phyloP scores from a whole-genome alignment of 2,113 vertebrate species.

The Osmerus mordax region DNA sequence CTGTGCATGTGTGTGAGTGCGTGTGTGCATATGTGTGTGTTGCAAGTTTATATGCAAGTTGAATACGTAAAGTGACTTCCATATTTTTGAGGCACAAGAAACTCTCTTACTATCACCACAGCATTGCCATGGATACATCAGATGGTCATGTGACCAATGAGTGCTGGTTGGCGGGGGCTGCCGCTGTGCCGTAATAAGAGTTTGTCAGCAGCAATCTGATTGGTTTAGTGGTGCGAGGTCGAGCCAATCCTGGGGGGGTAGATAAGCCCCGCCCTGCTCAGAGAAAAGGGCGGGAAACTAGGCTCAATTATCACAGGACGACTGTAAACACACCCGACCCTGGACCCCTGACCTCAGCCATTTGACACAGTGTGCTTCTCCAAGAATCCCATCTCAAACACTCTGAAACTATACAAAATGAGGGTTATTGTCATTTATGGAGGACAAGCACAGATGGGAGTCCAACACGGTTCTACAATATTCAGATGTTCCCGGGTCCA shows the following conservation, averaged over 20 bases:
- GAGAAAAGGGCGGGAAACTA: conserved; percentile 3
- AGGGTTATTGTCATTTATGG: conserved; percentile 47
- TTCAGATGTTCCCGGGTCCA: conserved; percentile 60
- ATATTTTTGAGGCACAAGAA: conserved; percentile 65
- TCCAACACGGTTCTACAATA: conserved; percentile 57
- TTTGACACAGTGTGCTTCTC: conserved; percentile 71
- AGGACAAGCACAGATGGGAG: conserved; percentile 56
- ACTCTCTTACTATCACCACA: conserved; percentile 61
- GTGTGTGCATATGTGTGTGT: conserved; percentile 41
- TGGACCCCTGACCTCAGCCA: conserved; percentile 25
- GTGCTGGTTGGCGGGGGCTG: conserved; percentile 56
- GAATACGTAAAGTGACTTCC: conserved; percentile 61
- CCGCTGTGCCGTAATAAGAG: conserved; percentile 58
- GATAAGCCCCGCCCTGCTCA: conserved; percentile 9
- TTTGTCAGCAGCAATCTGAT: conserved; percentile 66
- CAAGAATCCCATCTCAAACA: conserved; percentile 44
- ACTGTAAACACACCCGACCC: no score
- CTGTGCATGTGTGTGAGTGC: conserved; percentile 50
- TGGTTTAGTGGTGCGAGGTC: conserved; percentile 60
- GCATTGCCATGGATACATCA: conserved; percentile 42
- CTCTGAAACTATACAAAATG: conserved; percentile 21
- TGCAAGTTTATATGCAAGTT: conserved; percentile 44
- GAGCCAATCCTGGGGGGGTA: conserved; percentile 44
- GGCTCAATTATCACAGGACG: conserved; percentile 44
- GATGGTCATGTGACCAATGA: conserved; percentile 56